phyloP scores from a whole-genome alignment of 1,140 invertebrate species.

The Nymphalis io region DNA sequence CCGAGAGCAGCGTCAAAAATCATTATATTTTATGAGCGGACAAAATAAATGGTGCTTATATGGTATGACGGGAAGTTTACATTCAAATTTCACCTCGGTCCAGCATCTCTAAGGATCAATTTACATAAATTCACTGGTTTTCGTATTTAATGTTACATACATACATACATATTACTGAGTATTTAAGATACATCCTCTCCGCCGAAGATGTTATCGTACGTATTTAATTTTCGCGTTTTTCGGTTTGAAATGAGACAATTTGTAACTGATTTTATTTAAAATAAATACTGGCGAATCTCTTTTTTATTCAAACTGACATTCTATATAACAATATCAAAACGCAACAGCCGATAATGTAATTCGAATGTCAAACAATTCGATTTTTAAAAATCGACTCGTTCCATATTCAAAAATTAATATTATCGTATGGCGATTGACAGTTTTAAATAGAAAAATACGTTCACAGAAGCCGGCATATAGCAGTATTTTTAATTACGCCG shows the following conservation, averaged over 20 bases:
- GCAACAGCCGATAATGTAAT: background rate
- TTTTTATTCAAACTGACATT: too few relatives aligned
- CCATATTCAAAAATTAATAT: background rate
- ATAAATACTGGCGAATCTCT: too few relatives aligned
- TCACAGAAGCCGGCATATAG: constrained; percentile 25
- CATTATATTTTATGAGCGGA: constrained; percentile 78
- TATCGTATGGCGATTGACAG: constrained; percentile 9
- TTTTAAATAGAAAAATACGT: background rate
- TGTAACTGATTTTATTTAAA: too few relatives aligned
- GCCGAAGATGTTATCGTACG: background rate
- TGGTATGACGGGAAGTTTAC: constrained; percentile 72
- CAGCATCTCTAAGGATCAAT: constrained; percentile 77
- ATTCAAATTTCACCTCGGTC: constrained; percentile 76
- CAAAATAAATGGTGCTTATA: constrained; percentile 78
- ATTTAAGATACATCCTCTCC: constrained; percentile 6
- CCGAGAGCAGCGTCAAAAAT: constrained; percentile 74
- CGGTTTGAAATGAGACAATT: too few relatives aligned
- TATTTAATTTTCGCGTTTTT: background rate
- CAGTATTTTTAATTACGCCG: constrained; percentile 58
- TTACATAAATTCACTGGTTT: constrained; percentile 79
- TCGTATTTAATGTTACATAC: constrained; percentile 47
- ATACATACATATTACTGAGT: constrained; percentile 17
- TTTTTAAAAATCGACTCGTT: background rate
- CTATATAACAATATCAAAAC: too few relatives aligned
- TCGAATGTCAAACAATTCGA: background rate